Conservation (phyloP, 2,888 invertebrate genomes). For the Hypolimnas misippus region DNA sequence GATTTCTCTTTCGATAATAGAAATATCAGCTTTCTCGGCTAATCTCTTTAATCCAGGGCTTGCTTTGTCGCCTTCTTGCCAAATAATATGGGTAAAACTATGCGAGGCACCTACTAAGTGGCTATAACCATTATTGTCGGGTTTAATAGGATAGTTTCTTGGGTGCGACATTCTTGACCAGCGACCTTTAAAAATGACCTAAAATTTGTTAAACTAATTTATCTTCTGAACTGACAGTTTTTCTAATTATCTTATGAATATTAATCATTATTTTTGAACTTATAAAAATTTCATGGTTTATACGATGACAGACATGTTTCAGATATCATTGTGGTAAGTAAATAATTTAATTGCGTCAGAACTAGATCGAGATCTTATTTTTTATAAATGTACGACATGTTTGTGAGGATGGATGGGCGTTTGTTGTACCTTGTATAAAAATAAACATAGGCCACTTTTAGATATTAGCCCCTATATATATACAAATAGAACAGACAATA, state of each 20-base stretch:
- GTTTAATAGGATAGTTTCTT: slow-evolving; percentile 67
- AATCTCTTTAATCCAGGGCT: slow-evolving; percentile 57
- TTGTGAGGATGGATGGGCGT: too few species aligned
- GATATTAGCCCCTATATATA: too few species aligned
- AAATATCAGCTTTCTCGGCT: slow-evolving; percentile 59
- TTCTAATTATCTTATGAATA: not conserved
- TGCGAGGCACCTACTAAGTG: slow-evolving; percentile 76
- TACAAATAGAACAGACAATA: too few species aligned
- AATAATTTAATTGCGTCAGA: too few species aligned
- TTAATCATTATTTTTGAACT: not conserved
- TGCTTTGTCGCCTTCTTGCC: slow-evolving; percentile 62
- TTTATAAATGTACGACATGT: too few species aligned
- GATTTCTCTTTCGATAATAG: slow-evolving; percentile 62
- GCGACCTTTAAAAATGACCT: slow-evolving; percentile 71
- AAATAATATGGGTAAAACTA: slow-evolving; percentile 56
- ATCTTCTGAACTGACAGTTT: not conserved
- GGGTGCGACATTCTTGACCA: slow-evolving; percentile 76
- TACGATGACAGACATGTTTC: too few species aligned
- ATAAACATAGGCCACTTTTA: too few species aligned
- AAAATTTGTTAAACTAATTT: slow-evolving; percentile 15
- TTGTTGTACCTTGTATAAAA: too few species aligned
- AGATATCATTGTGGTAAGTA: too few species aligned
- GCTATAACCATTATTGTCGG: slow-evolving; percentile 72
- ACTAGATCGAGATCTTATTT: too few species aligned
- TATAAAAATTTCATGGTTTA: too few species aligned